Conservation (phyloP, 37 sponge, comb jelly and placozoan genomes). For the Aplysina aerophoba region DNA sequence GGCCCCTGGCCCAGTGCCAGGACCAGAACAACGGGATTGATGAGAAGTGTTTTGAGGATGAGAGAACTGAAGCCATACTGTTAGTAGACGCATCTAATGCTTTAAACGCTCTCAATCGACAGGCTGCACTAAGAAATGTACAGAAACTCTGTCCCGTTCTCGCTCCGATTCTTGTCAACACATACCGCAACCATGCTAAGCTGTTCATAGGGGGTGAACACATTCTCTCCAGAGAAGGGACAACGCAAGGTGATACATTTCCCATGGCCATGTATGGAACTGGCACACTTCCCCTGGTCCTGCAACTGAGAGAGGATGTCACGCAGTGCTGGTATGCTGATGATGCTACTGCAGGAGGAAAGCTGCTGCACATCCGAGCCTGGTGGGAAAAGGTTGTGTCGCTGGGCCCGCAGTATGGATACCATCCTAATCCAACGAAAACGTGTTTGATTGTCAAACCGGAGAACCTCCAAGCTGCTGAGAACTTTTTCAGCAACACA, state of each 20-base stretch:
- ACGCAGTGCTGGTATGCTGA: slow-evolving; percentile 1
- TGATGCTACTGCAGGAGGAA: slow-evolving; percentile 18
- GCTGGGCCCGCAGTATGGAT: background rate
- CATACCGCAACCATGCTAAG: background rate
- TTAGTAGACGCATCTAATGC: slow-evolving; percentile 3
- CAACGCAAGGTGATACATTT: background rate
- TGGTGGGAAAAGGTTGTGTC: slow-evolving; percentile 2
- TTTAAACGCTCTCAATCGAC: slow-evolving; percentile 5
- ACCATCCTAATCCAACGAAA: background rate
- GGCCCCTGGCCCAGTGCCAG: no score
- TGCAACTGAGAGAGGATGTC: background rate
- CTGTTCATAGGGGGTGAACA: background rate
- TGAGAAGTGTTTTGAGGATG: no score
- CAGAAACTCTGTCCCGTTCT: slow-evolving; percentile 1
- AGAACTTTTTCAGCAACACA: slow-evolving; percentile 5
- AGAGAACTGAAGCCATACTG: background rate
- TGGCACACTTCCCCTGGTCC: slow-evolving; percentile 2
- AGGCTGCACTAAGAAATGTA: background rate
- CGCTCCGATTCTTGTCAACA: background rate
- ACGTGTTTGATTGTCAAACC: background rate
- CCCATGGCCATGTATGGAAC: slow-evolving; percentile 8
- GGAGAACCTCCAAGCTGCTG: background rate
- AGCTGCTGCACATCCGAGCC: background rate
- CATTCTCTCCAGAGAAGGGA: background rate
- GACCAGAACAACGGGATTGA: no score